Conservation (phyloP, 2,113 vertebrate genomes). For the Platanista minor region DNA sequence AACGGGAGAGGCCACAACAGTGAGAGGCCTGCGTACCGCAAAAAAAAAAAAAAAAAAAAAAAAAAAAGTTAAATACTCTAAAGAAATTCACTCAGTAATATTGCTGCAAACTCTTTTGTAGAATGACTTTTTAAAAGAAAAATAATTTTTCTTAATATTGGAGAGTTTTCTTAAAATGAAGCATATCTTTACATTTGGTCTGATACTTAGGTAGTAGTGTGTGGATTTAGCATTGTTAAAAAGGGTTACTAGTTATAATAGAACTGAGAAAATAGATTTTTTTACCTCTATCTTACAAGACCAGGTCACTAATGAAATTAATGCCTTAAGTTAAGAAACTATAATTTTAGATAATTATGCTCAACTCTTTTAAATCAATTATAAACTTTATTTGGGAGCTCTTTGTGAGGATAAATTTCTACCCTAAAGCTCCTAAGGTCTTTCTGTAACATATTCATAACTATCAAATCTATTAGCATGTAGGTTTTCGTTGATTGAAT, state of each 20-base stretch:
- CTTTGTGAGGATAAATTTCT: slow-evolving; percentile 19
- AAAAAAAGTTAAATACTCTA: slow-evolving; percentile 5
- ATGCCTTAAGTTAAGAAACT: neutral
- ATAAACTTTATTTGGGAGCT: neutral
- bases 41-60: too few relatives aligned
- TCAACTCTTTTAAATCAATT: slow-evolving; percentile 14
- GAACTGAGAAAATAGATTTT: neutral
- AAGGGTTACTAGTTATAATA: neutral
- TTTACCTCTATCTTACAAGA: neutral
- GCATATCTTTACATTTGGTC: neutral
- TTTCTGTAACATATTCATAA: neutral
- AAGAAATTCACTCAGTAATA: neutral
- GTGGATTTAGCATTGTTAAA: neutral
- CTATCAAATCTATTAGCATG: neutral
- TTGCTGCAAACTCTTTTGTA: neutral
- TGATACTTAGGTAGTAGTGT: neutral
- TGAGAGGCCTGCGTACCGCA: too few relatives aligned
- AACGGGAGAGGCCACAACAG: too few relatives aligned
- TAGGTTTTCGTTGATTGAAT: slow-evolving; percentile 18
- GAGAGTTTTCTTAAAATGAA: neutral
- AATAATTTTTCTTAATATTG: slow-evolving; percentile 19
- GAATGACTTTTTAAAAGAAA: neutral
- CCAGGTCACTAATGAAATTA: slow-evolving; percentile 1
- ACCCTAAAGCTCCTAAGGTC: neutral
- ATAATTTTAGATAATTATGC: slow-evolving; percentile 27